phyloP scores from a whole-genome alignment of 2,113 vertebrate species.

The Rhinopomastus cyanomelas region DNA sequence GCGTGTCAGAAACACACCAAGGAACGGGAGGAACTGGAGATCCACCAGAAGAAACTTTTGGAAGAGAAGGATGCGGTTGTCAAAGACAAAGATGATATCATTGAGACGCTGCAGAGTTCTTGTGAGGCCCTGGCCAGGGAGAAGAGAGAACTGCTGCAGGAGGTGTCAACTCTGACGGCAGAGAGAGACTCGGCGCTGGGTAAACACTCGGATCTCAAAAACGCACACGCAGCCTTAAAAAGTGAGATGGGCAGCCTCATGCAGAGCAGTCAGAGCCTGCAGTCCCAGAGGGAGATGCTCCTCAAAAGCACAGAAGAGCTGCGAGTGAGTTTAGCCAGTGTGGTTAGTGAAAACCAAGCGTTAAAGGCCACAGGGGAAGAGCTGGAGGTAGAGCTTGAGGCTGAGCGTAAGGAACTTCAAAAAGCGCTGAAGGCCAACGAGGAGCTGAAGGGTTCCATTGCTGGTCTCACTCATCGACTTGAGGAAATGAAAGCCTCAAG shows the following conservation, averaged over 20 bases:
- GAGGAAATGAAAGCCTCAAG: constrained; percentile 84
- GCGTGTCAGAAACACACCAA: constrained; percentile 60
- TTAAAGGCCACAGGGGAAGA: constrained; percentile 58
- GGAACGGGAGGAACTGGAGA: constrained; percentile 70
- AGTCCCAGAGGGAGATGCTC: constrained; percentile 73
- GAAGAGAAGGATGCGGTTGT: constrained; percentile 76
- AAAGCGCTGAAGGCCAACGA: constrained; percentile 58
- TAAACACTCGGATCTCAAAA: constrained; percentile 76
- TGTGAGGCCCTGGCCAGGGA: constrained; percentile 76
- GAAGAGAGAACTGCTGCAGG: constrained; percentile 70
- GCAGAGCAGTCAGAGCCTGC: constrained; percentile 71
- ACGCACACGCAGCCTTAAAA: constrained; percentile 65
- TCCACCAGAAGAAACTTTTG: constrained; percentile 70
- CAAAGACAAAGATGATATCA: constrained; percentile 77
- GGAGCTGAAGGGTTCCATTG: constrained; percentile 80
- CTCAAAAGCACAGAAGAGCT: constrained; percentile 69
- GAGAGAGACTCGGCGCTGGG: constrained; percentile 76
- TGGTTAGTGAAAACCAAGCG: constrained; percentile 68
- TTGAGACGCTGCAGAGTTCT: constrained; percentile 78
- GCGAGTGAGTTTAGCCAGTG: constrained; percentile 56
- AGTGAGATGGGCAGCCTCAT: constrained; percentile 75
- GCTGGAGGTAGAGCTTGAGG: constrained; percentile 70
- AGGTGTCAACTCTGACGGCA: constrained; percentile 73
- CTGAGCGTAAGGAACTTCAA: constrained; percentile 67
- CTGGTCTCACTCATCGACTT: constrained; percentile 75